phyloP scores from a whole-genome alignment of 2,113 vertebrate species.

The Tenrec ecaudatus region DNA sequence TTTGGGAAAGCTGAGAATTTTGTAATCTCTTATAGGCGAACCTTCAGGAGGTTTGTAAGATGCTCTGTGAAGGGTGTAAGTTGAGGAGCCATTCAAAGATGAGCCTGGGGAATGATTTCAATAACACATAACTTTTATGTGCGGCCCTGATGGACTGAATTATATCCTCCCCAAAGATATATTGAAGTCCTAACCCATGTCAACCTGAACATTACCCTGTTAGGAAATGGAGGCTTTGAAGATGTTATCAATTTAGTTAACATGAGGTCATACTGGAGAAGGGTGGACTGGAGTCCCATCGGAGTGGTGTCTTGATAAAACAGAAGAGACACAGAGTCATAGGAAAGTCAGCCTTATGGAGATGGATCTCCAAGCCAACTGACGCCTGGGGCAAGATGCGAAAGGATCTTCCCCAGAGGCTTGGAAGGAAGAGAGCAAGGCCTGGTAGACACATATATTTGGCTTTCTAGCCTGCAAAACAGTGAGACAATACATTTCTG shows the following conservation, averaged over 20 bases:
- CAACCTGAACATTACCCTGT: background rate
- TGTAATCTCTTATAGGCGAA: background rate
- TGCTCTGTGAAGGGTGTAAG: background rate
- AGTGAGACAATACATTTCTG: background rate
- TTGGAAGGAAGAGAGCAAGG: background rate
- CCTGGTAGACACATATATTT: background rate
- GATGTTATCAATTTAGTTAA: background rate
- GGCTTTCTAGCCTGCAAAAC: background rate
- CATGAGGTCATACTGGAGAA: background rate
- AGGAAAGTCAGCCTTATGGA: background rate
- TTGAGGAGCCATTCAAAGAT: background rate
- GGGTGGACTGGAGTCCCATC: background rate
- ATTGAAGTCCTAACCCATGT: background rate
- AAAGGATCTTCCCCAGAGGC: background rate
- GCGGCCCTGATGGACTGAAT: background rate
- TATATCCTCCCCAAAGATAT: background rate
- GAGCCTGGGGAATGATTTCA: background rate
- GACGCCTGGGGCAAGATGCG: background rate
- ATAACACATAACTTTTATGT: background rate
- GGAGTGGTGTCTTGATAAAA: background rate
- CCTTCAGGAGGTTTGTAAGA: background rate
- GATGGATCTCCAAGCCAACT: background rate
- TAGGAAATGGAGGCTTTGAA: background rate
- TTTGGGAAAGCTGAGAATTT: constrained; percentile 2
- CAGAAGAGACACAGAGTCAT: background rate